A percentile compares a stretch with the other conserved stretches of the same genome.
Evolutionary conservation across 2,797 vertebrate species (phyloP).

Genomic region (Pampus argenteus): DNA sequence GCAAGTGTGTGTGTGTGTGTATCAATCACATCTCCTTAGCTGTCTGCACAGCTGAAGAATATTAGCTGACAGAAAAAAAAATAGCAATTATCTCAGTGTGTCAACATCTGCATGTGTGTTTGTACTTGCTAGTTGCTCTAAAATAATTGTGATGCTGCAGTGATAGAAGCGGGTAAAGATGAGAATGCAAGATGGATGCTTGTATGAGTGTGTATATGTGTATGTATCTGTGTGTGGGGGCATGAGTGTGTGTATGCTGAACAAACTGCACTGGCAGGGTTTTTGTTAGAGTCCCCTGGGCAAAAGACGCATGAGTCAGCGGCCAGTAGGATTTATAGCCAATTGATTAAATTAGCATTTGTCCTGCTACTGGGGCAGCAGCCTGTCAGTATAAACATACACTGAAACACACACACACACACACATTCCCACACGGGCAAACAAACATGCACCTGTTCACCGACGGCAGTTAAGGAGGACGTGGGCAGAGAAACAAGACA

Average conservation of each 20-base stretch:
- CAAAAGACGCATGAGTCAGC: slow-evolving; percentile 93
- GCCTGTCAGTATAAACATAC: slow-evolving; percentile 78
- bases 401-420: slow-evolving; percentile 56
- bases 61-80: slow-evolving; percentile 32
- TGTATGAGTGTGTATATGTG: slow-evolving; percentile 42
- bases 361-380: slow-evolving; percentile 89
- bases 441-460: slow-evolving; percentile 63
- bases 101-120: slow-evolving; percentile 57
- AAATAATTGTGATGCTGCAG: slow-evolving; percentile 46
- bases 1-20: slow-evolving; percentile 18
- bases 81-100: slow-evolving; percentile 50
- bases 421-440: slow-evolving; percentile 39
- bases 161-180: slow-evolving; percentile 54
- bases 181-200: slow-evolving; percentile 60
- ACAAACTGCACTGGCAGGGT: slow-evolving; percentile 87
- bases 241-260: slow-evolving; percentile 34
- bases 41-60: slow-evolving; percentile 38
- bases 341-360: slow-evolving; percentile 99
- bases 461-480: slow-evolving; percentile 80
- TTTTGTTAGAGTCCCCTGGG: slow-evolving; percentile 84
- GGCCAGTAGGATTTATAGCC: slow-evolving; percentile 92
- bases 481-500: slow-evolving; percentile 40
- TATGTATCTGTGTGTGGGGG: slow-evolving; percentile 8
- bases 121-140: slow-evolving; percentile 23
- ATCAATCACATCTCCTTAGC: slow-evolving; percentile 40